Evolutionary conservation across 2,888 invertebrate species (phyloP), one percentile per base, ranked within the genome.

Genomic region (Dicyrtomina minuta): DNA sequence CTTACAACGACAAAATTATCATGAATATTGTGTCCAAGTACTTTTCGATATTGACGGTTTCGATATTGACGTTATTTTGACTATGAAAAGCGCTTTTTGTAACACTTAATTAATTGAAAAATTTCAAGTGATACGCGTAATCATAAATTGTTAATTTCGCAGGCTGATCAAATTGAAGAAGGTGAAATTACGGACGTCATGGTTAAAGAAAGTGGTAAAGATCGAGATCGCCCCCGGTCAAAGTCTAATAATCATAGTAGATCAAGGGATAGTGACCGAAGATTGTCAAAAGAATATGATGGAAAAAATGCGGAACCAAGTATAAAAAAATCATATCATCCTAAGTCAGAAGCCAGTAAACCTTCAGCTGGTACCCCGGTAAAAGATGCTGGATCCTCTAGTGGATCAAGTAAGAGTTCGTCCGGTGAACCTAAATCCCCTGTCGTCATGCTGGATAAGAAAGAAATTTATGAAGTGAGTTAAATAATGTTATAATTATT

Each of bases 381-480:
- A 51, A 70, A 8, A 58, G 24, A 27, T 22, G 41, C 26, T 43
- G 66, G 1, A 10, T 66, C 5, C 67, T 27, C n/a, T 24, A 64
- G 15, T 66, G n/a, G n/a, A n/a, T n/a, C n/a, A n/a, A n/a, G n/a
- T n/a, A n/a, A n/a, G n/a, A n/a, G n/a, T n/a, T n/a, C n/a, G n/a
- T n/a, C n/a, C n/a, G n/a, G 68, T 59, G 61, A 66, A 24, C 60
- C 66, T 13, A 70, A 70, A 44, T 56, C 70, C n/a, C 61, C 55
- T 1, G 13, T 46, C 8, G 15, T n/a, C n/a, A n/a, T 67, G 8
- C 41, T 62, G 20, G 61, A 46, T 20, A 75, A 74, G 49, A 75
- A 74, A 60, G 74, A 76, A 5, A 24, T 76, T n/a, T 76, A 69
- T 66, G 76, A 76, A 55, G 76, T 76, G 55, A 61, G 56, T 10